These are phyloP conservation scores for Mus spicilegus DNA, from an alignment of 2,113 vertebrate species.

Conservation along the genomic window DNA sequence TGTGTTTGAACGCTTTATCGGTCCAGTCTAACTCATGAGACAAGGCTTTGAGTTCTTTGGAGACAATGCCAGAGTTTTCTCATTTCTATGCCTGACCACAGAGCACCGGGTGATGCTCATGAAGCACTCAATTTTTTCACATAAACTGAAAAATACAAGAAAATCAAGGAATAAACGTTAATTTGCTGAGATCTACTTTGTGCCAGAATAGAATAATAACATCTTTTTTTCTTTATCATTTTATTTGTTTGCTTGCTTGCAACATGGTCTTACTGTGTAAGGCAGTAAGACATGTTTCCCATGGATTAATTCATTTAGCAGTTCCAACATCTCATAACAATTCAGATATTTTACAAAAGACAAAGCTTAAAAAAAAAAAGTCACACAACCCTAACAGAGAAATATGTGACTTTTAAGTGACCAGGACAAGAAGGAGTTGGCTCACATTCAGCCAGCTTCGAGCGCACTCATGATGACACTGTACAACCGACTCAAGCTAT, in stretches of 20 bases:
- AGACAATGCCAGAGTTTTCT: constrained; percentile 13
- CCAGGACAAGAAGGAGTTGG: neutral
- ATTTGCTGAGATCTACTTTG: neutral
- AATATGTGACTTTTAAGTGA: neutral
- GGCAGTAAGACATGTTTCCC: neutral
- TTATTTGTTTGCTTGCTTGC: neutral
- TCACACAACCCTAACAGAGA: neutral
- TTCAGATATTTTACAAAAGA: neutral
- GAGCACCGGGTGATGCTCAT: neutral
- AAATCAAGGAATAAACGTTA: neutral
- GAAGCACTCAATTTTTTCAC: neutral
- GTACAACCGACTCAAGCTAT: neutral
- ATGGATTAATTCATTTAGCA: neutral
- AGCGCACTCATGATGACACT: neutral
- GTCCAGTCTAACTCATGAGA: neutral
- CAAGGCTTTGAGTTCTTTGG: neutral
- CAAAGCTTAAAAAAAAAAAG: neutral
- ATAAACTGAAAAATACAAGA: constrained; percentile 1
- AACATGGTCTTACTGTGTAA: neutral
- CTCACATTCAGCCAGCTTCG: constrained; percentile 33
- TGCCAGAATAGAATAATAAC: neutral
- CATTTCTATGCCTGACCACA: neutral
- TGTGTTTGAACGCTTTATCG: neutral
- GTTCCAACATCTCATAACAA: constrained; percentile 12
- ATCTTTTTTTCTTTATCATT: neutral